Evolutionary conservation across 2,888 invertebrate genomes (phyloP).

Genomic region (Hypolimnas misippus): DNA sequence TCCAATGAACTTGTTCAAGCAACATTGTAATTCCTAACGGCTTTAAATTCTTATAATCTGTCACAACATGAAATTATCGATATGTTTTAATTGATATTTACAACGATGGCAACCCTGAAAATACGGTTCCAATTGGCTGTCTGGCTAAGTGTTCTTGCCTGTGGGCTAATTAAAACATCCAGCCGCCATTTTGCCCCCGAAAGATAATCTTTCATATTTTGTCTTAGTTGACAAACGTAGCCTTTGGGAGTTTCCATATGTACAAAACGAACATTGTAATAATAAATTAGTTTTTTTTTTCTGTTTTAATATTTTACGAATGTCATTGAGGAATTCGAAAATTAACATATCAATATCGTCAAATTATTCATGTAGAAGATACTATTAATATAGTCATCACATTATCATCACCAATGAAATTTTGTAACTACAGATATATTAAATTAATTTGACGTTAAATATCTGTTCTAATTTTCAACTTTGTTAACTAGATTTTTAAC

Average conservation of each 20-base stretch:
- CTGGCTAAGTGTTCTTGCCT: conserved; percentile 73
- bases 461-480: too few species aligned
- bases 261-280: conserved; percentile 15
- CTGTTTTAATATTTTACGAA: conserved; percentile 18
- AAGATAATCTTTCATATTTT: conserved; percentile 80
- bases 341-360: neutral
- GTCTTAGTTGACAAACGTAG: conserved; percentile 68
- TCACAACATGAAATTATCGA: neutral
- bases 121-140: conserved; percentile 62
- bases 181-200: conserved; percentile 61
- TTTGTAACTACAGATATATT: too few species aligned
- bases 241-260: conserved; percentile 46
- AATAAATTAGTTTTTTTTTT: conserved; percentile 12
- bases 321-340: neutral
- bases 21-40: neutral
- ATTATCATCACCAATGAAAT: too few species aligned
- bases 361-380: neutral
- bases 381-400: too few species aligned
- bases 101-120: conserved; percentile 54
- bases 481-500: too few species aligned
- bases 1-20: neutral
- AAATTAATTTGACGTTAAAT: too few species aligned
- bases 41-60: conserved; percentile 1
- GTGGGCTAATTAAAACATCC: conserved; percentile 82
- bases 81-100: neutral